phyloP scores from a whole-genome alignment of 2,113 vertebrate genomes.

The Hyperopisus bebe region DNA sequence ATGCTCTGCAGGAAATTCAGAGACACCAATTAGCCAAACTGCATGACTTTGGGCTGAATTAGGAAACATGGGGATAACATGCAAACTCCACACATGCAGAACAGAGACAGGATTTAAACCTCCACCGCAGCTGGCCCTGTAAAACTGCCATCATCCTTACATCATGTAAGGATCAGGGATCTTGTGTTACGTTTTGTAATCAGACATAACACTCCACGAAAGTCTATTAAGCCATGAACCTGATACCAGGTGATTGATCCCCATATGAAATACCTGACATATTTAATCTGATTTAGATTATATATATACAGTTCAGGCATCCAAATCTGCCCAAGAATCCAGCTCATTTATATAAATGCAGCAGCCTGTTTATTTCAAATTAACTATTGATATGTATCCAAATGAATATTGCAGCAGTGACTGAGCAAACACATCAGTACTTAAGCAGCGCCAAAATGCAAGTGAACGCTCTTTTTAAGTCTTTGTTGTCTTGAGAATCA shows the following conservation, averaged over 20 bases:
- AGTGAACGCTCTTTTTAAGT: neutral
- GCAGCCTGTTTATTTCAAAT: neutral
- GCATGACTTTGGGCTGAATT: neutral
- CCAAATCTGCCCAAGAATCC: neutral
- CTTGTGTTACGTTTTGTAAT: slow-evolving; percentile 49
- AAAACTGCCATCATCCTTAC: slow-evolving; percentile 31
- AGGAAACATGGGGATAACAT: neutral
- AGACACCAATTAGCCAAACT: neutral
- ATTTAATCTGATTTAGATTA: slow-evolving; percentile 57
- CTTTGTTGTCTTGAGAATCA: neutral
- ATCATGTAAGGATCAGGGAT: slow-evolving; percentile 31
- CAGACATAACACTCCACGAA: slow-evolving; percentile 44
- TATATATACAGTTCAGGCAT: neutral
- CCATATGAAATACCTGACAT: slow-evolving; percentile 58
- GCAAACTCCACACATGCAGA: neutral
- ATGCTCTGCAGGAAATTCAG: neutral
- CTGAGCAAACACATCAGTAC: neutral
- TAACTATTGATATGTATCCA: neutral
- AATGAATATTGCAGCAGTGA: neutral
- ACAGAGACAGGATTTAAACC: neutral
- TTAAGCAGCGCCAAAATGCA: neutral
- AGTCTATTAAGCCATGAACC: slow-evolving; percentile 54
- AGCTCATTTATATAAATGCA: neutral
- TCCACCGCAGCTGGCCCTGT: neutral
- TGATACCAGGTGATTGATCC: slow-evolving; percentile 57